phyloP scores from a whole-genome alignment of 2,797 vertebrate species.

The Chrysolophus pictus region DNA sequence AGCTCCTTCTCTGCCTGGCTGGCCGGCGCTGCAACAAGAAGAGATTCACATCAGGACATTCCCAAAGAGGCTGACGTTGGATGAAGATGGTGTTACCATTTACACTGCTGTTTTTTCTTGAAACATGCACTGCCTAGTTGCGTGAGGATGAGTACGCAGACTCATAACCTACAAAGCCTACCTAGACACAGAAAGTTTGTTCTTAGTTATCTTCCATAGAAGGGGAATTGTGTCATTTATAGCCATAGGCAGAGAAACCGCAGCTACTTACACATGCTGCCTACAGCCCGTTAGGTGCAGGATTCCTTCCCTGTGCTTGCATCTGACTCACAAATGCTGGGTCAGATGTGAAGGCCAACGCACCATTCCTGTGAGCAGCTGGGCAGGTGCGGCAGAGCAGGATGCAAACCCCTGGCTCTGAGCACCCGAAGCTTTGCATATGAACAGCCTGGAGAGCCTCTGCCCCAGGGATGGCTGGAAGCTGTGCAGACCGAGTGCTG shows the following conservation, averaged over 20 bases:
- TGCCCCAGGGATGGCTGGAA: background rate
- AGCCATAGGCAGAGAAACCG: background rate
- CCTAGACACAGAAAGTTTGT: background rate
- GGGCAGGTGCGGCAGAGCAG: rapidly evolving
- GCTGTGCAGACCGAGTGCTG: background rate
- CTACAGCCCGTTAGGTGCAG: background rate
- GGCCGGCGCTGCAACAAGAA: conserved; percentile 81
- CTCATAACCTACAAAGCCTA: rapidly evolving
- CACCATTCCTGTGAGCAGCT: background rate
- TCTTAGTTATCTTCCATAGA: background rate
- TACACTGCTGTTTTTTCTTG: background rate
- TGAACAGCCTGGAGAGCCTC: rapidly evolving
- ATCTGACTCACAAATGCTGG: background rate
- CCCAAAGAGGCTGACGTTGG: background rate
- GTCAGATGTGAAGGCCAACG: rapidly evolving
- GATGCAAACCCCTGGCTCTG: background rate
- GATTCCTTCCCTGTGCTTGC: background rate
- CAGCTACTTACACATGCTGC: background rate
- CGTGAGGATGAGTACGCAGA: conserved; percentile 7
- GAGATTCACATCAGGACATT: conserved; percentile 3
- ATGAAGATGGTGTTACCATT: background rate
- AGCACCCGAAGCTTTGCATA: rapidly evolving
- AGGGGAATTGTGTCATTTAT: background rate
- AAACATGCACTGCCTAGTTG: background rate
- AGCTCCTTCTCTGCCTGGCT: conserved; percentile 89